Conservation (phyloP, 2,888 invertebrate genomes). For the Automeris io region DNA sequence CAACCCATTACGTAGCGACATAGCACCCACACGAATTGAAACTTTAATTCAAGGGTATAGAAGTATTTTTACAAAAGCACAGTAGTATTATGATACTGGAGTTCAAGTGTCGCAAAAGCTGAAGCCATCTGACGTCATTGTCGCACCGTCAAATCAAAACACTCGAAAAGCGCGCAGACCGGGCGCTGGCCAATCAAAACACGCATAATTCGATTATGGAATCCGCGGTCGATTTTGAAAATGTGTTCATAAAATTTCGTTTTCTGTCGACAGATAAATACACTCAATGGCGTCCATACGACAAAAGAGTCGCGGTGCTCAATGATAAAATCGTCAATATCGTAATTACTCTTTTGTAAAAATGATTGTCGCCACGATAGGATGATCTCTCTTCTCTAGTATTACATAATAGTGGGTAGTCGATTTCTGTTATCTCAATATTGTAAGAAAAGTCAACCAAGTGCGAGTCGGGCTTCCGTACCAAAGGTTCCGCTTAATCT, state of each 20-base stretch:
- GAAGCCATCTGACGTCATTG: conserved; percentile 26
- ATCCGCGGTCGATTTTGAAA: conserved; percentile 49
- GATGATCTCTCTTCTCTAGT: too few species aligned
- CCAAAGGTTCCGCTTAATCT: too few species aligned
- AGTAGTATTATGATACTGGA: conserved; percentile 16
- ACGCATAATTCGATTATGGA: conserved; percentile 57
- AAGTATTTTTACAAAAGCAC: conserved; percentile 12
- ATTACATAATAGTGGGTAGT: too few species aligned
- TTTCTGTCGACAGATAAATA: too few species aligned
- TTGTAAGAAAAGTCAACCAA: neutral
- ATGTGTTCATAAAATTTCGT: too few species aligned
- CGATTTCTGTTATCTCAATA: too few species aligned
- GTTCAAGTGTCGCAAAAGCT: conserved; percentile 50
- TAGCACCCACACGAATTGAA: conserved; percentile 15
- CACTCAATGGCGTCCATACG: too few species aligned
- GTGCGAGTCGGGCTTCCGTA: too few species aligned
- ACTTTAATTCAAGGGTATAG: conserved; percentile 10
- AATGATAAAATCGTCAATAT: too few species aligned
- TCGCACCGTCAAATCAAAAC: conserved; percentile 61
- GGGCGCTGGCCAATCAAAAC: conserved; percentile 65
- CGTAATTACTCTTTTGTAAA: too few species aligned
- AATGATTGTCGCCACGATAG: too few species aligned
- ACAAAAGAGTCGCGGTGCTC: too few species aligned
- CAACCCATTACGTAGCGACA: conserved; percentile 16
- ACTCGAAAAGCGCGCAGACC: conserved; percentile 48